phyloP scores from a whole-genome alignment of 2,113 vertebrate genomes.

The Datnioides undecimradiatus region DNA sequence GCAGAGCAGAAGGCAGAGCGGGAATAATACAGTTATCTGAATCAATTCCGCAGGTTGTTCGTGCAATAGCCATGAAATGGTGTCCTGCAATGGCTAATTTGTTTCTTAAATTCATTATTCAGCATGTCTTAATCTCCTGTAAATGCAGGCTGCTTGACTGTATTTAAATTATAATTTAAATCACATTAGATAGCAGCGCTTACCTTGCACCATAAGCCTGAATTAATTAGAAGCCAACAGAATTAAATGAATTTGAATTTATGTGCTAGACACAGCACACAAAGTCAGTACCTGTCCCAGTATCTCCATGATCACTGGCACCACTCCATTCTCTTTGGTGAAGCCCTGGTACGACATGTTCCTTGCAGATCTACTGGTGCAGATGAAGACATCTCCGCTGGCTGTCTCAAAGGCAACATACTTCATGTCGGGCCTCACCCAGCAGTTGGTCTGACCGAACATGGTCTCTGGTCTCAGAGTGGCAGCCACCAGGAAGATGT shows the following conservation, averaged over 20 bases:
- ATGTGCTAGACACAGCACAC: not conserved
- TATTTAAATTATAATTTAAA: not conserved
- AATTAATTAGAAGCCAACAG: not conserved
- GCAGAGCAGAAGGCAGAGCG: not conserved
- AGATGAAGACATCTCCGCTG: constrained; percentile 91
- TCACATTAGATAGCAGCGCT: not conserved
- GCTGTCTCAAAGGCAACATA: constrained; percentile 93
- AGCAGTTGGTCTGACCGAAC: constrained; percentile 99
- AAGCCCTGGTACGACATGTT: constrained; percentile 98
- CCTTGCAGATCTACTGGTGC: constrained; percentile 90
- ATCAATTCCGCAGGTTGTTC: not conserved
- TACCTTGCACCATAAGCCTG: not conserved
- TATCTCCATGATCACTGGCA: constrained; percentile 92
- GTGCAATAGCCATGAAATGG: not conserved
- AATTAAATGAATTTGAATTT: not conserved
- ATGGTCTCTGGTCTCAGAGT: constrained; percentile 97
- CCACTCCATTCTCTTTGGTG: constrained; percentile 89
- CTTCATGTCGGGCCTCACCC: constrained; percentile 95
- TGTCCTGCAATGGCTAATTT: not conserved
- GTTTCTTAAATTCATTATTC: not conserved
- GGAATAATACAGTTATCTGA: not conserved
- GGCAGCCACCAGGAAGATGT: constrained; percentile 94
- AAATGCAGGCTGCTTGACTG: not conserved
- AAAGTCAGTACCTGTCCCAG: constrained; percentile 90
- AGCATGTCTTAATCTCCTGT: not conserved